A percentile compares a stretch with the other conserved stretches of the same genome.
Evolutionary conservation across 2,888 invertebrate genomes (phyloP).

Genomic region (Eudiplozoon nipponicum): DNA sequence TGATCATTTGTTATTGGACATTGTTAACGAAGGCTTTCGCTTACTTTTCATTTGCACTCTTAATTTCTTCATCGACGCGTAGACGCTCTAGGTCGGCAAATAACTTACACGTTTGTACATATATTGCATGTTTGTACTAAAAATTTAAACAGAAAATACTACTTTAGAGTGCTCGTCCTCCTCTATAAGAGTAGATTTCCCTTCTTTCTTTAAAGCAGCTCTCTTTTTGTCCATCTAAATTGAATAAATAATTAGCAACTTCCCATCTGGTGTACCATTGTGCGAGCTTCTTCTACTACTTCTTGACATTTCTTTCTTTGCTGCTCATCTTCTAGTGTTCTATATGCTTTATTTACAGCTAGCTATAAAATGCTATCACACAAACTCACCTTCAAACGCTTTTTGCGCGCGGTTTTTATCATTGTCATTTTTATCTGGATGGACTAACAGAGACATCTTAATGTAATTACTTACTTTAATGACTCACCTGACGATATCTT

Average conservation of each 20-base stretch:
- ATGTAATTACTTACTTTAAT: conserved; percentile 26
- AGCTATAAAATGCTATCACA: conserved; percentile 31
- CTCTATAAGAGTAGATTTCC: conserved; percentile 3
- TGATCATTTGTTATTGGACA: no score
- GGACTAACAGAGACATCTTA: conserved; percentile 64
- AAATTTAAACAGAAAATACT: background rate
- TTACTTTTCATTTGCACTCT: conserved; percentile 24
- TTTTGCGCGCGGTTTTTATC: conserved; percentile 61
- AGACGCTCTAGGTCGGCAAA: conserved; percentile 46
- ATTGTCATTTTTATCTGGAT: conserved; percentile 95
- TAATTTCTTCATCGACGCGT: conserved; percentile 24
- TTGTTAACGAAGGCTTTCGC: background rate
- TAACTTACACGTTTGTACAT: conserved; percentile 92
- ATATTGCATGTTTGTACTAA: conserved; percentile 35
- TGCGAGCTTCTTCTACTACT: conserved; percentile 79
- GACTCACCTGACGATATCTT: conserved; percentile 48
- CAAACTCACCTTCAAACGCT: conserved; percentile 46
- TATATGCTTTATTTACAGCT: conserved; percentile 49
- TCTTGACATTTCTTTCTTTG: conserved; percentile 67
- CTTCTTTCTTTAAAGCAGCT: conserved; percentile 10
- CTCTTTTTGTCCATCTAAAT: conserved; percentile 12
- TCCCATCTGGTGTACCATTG: conserved; percentile 46
- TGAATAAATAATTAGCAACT: background rate
- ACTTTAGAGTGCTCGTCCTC: conserved; percentile 12
- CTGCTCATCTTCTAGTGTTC: conserved; percentile 67